These are phyloP conservation scores for Meta bourneti DNA, from an alignment of 2,888 invertebrate genomes.

Conservation along the genomic window DNA sequence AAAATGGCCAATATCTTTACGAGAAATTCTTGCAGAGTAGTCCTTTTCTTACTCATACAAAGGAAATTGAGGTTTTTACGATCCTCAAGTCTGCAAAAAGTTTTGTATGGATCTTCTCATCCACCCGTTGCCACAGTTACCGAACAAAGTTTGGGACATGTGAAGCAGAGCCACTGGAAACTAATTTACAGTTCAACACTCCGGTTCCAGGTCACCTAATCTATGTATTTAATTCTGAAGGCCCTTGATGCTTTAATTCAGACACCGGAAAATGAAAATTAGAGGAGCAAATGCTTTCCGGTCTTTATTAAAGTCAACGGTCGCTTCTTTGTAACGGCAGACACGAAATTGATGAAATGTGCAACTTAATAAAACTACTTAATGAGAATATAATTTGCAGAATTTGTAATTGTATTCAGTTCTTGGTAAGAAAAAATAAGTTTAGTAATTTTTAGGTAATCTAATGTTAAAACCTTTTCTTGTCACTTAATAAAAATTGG, in stretches of 20 bases:
- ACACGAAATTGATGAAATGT: no score
- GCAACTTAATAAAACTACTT: no score
- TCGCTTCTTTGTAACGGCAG: background rate
- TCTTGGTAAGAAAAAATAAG: no score
- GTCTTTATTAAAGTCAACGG: background rate
- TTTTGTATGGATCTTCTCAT: background rate
- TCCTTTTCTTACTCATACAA: background rate
- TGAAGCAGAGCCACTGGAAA: background rate
- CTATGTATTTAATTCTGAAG: slow-evolving; percentile 7
- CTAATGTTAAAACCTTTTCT: no score
- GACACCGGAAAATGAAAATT: slow-evolving; percentile 55
- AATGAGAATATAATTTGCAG: no score
- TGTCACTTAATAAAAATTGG: no score
- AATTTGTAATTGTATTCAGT: no score
- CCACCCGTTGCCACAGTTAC: background rate
- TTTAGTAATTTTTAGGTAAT: no score
- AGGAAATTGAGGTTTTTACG: background rate
- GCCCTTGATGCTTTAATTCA: slow-evolving; percentile 31
- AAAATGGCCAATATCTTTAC: background rate
- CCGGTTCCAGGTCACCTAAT: background rate
- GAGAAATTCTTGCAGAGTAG: background rate
- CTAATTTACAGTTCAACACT: slow-evolving; percentile 19
- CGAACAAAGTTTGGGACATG: background rate
- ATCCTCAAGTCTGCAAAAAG: background rate
- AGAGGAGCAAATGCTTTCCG: slow-evolving; percentile 39